Evolutionary conservation across 2,888 invertebrate species (phyloP).

Genomic region (Epistrophe grossulariae): DNA sequence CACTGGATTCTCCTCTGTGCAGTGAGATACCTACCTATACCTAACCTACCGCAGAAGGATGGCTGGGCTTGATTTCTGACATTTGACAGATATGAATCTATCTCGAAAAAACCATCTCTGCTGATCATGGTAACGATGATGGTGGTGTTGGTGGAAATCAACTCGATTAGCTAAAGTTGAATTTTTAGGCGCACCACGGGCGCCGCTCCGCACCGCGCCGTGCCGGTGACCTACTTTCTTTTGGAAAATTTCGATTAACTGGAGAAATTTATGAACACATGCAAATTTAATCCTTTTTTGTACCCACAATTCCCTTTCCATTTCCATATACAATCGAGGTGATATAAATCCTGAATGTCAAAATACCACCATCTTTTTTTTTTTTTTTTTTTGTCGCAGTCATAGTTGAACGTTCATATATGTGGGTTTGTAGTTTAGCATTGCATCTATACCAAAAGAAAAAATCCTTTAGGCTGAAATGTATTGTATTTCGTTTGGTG

Average conservation of each 20-base stretch:
- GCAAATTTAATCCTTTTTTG: neutral
- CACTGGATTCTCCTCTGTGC: neutral
- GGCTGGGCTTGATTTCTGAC: neutral
- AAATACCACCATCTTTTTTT: neutral
- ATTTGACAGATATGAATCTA: constrained; percentile 16
- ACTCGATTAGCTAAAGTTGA: neutral
- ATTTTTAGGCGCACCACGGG: neutral
- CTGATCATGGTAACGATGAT: neutral
- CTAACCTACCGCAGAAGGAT: neutral
- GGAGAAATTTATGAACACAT: neutral
- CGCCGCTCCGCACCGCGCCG: too few species aligned
- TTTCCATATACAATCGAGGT: neutral
- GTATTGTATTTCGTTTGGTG: neutral
- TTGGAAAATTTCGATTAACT: neutral
- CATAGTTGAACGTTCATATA: neutral
- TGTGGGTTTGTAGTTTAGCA: neutral
- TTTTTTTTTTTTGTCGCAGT: neutral
- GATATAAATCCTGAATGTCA: neutral
- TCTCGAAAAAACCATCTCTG: neutral
- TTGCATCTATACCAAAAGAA: neutral
- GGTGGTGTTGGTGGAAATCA: neutral
- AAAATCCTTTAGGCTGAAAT: neutral
- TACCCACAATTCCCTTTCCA: neutral
- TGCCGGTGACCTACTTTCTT: neutral
- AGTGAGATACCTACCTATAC: too few species aligned